Evolutionary conservation across 2,888 invertebrate genomes (phyloP).

Genomic region (Aproaerema taeniolella): DNA sequence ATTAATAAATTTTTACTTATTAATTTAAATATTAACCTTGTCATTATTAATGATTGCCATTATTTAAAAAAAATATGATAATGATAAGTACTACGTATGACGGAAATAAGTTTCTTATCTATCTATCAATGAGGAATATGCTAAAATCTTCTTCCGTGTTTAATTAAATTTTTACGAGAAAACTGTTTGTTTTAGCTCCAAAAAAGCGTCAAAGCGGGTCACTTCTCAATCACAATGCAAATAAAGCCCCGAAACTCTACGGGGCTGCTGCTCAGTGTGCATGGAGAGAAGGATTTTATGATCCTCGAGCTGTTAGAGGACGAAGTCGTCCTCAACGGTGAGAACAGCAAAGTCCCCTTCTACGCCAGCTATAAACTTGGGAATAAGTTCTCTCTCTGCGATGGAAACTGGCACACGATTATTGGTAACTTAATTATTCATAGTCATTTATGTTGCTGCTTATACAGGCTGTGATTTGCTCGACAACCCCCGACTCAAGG

Average conservation of each 20-base stretch:
- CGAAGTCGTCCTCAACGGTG: slow-evolving; percentile 87
- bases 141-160: too few relatives aligned
- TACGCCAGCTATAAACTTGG: slow-evolving; percentile 83
- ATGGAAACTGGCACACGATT: slow-evolving; percentile 96
- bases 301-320: slow-evolving; percentile 93
- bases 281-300: slow-evolving; percentile 89
- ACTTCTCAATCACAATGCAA: slow-evolving; percentile 88
- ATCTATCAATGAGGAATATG: too few relatives aligned
- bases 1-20: too few relatives aligned
- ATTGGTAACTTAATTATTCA: too few relatives aligned
- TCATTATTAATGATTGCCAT: too few relatives aligned
- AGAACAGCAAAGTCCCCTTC: slow-evolving; percentile 89
- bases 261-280: slow-evolving; percentile 91
- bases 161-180: not conserved
- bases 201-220: slow-evolving; percentile 88
- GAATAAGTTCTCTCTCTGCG: slow-evolving; percentile 86
- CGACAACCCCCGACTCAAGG: too few relatives aligned
- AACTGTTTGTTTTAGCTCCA: slow-evolving; percentile 39
- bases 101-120: too few relatives aligned
- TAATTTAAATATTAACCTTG: too few relatives aligned
- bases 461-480: too few relatives aligned
- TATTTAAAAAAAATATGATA: too few relatives aligned
- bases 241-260: slow-evolving; percentile 90
- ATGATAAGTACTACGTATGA: too few relatives aligned
- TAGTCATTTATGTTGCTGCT: too few relatives aligned